Evolutionary conservation across 1,140 invertebrate species (phyloP).

Genomic region (Muscidifurax raptorellus): DNA sequence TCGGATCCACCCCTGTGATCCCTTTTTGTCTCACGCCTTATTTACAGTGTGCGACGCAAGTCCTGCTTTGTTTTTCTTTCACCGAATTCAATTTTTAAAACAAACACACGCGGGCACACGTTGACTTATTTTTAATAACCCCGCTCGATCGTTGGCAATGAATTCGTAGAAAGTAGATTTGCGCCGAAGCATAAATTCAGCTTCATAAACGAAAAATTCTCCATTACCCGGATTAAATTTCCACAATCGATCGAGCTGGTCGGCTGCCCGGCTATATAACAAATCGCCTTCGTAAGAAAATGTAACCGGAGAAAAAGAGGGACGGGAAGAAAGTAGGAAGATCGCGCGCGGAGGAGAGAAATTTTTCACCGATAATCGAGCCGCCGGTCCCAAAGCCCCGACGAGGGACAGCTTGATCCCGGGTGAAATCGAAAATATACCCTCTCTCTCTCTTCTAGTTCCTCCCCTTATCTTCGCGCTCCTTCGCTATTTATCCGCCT

Average conservation of each 20-base stretch:
- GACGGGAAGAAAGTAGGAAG: neutral
- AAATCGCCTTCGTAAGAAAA: slow-evolving; percentile 3
- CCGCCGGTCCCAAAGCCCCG: neutral
- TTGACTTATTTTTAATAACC: neutral
- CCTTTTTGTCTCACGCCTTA: neutral
- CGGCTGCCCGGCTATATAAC: neutral
- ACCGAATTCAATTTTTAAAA: neutral
- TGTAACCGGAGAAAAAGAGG: neutral
- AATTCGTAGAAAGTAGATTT: too few relatives aligned
- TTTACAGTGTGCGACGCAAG: neutral
- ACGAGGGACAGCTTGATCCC: slow-evolving; percentile 5
- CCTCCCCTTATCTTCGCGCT: neutral
- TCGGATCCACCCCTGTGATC: neutral
- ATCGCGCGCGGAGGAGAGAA: neutral
- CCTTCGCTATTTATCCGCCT: neutral
- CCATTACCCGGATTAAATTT: neutral
- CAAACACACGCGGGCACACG: neutral
- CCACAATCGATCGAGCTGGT: neutral
- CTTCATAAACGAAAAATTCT: slow-evolving; percentile 15
- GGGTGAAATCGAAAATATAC: slow-evolving; percentile 15
- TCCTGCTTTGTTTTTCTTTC: neutral
- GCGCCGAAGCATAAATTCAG: neutral
- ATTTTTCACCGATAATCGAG: slow-evolving; percentile 24
- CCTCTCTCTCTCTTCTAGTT: neutral
- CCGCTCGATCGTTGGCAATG: too few relatives aligned